These are phyloP conservation scores for Colostygia pectinataria DNA, from an alignment of 2,888 invertebrate species.

Conservation along the genomic window DNA sequence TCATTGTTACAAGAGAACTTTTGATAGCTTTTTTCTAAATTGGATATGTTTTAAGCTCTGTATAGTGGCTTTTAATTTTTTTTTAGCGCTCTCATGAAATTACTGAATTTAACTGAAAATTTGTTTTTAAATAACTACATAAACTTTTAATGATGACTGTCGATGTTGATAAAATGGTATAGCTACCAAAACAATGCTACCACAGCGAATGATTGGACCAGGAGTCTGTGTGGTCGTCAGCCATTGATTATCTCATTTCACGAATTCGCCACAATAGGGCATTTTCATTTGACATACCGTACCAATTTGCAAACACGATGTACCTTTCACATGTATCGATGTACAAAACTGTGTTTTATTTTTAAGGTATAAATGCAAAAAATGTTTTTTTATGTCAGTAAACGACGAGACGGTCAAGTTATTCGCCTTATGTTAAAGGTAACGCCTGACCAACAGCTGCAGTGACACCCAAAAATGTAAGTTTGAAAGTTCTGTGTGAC, in stretches of 20 bases:
- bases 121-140: not conserved
- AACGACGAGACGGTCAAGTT: too few relatives aligned
- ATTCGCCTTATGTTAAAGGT: too few relatives aligned
- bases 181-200: slow-evolving; percentile 46
- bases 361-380: too few relatives aligned
- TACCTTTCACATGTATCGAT: too few relatives aligned
- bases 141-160: not conserved
- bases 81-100: not conserved
- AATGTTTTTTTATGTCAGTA: too few relatives aligned
- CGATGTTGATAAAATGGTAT: slow-evolving; percentile 11
- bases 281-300: not conserved
- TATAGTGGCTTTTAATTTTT: too few relatives aligned
- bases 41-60: too few relatives aligned
- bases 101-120: not conserved
- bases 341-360: too few relatives aligned
- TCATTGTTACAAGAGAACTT: slow-evolving; percentile 33
- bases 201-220: slow-evolving; percentile 38
- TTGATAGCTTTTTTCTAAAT: slow-evolving; percentile 23
- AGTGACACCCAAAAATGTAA: too few relatives aligned
- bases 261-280: slow-evolving; percentile 8
- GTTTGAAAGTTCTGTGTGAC: too few relatives aligned
- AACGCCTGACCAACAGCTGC: too few relatives aligned
- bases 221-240: slow-evolving; percentile 24
- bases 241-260: slow-evolving; percentile 32
- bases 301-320: not conserved